These are phyloP conservation scores for Sphaerophoria taeniata DNA, from an alignment of 2,888 invertebrate species.

Conservation along the genomic window DNA sequence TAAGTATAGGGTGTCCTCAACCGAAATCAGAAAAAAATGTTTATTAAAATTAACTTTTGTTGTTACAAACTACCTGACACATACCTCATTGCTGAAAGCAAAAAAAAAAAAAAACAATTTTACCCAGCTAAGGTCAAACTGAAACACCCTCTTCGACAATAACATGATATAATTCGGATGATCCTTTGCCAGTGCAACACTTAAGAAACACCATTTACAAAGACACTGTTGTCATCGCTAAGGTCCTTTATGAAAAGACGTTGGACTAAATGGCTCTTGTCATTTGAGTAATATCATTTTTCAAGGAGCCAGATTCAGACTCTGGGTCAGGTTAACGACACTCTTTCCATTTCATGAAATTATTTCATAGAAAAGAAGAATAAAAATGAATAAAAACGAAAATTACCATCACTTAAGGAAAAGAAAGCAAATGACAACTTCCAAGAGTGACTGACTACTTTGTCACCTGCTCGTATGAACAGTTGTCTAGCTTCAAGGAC, in stretches of 20 bases:
- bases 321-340: not conserved
- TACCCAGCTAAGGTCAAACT: not conserved
- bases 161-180: not conserved
- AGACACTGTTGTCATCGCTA: not conserved
- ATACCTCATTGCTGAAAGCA: no score
- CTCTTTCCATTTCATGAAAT: not conserved
- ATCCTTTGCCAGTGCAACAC: not conserved
- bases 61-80: no score
- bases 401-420: constrained; percentile 29
- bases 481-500: constrained; percentile 40
- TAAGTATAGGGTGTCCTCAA: not conserved
- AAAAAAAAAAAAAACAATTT: not conserved
- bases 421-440: constrained; percentile 6
- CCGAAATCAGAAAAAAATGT: no score
- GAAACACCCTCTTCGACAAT: not conserved
- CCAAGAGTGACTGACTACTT: not conserved
- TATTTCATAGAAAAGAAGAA: not conserved
- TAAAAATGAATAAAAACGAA: no score
- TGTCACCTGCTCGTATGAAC: not conserved
- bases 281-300: not conserved
- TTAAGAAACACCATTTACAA: not conserved
- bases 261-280: not conserved
- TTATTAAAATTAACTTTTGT: no score
- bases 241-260: not conserved
- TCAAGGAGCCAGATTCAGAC: not conserved